phyloP scores from a whole-genome alignment of 2,888 invertebrate genomes.

The Nephrotoma flavescens region DNA sequence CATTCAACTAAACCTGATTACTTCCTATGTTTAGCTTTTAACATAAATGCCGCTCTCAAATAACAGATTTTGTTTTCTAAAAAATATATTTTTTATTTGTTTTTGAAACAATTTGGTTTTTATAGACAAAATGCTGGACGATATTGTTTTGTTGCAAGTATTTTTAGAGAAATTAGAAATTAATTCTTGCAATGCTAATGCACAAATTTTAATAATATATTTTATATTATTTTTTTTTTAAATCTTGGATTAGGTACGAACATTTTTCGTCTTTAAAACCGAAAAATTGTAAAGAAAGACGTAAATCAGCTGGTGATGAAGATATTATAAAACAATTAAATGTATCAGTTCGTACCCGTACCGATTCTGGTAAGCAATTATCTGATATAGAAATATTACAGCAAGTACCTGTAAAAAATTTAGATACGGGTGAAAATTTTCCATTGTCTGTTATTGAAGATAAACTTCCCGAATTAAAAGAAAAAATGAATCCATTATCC shows the following conservation, averaged over 20 bases:
- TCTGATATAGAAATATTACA: conserved; percentile 88
- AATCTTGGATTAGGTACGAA: not conserved
- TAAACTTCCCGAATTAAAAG: conserved; percentile 36
- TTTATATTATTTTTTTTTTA: not conserved
- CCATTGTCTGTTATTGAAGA: conserved; percentile 70
- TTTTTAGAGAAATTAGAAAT: not conserved
- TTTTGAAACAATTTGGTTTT: not conserved
- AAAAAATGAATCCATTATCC: conserved; percentile 90
- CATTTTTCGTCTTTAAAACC: conserved; percentile 17
- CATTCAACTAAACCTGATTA: not conserved
- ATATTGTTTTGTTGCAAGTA: not conserved
- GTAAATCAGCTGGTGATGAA: conserved; percentile 75
- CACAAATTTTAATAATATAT: not conserved
- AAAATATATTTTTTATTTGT: not conserved
- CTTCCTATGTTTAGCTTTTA: not conserved
- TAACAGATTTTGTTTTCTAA: not conserved
- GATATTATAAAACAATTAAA: conserved; percentile 51
- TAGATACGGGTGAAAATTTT: conserved; percentile 76
- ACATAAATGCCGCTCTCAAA: not conserved
- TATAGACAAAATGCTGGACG: not conserved
- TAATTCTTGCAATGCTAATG: not conserved
- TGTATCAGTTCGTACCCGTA: conserved; percentile 63
- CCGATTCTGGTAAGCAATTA: conserved; percentile 73
- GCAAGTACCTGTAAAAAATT: conserved; percentile 71
- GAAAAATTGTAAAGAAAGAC: conserved; percentile 38